Conservation (phyloP, 2,888 invertebrate genomes). For the Stenichneumon culpator region DNA sequence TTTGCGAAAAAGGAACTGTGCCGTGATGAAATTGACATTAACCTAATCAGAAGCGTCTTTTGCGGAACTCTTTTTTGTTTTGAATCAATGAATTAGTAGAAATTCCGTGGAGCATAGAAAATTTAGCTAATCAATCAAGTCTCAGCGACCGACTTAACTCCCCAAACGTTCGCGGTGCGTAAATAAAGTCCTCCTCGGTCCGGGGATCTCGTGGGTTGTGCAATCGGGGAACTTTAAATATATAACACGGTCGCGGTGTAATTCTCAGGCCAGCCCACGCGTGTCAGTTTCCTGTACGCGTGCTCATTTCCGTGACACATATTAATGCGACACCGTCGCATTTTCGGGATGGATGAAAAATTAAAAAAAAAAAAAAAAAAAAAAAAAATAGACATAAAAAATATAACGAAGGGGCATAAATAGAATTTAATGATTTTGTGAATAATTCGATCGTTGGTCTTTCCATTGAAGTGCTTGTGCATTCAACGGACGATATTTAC, state of each 20-base stretch:
- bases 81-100: too few relatives aligned
- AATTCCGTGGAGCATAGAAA: not conserved
- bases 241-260: constrained; percentile 25
- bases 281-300: constrained; percentile 19
- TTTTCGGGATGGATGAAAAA: not conserved
- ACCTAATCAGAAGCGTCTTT: too few relatives aligned
- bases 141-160: not conserved
- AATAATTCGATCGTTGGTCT: not conserved
- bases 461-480: not conserved
- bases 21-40: too few relatives aligned
- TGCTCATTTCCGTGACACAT: constrained; percentile 11
- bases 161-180: not conserved
- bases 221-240: constrained; percentile 26
- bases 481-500: too few relatives aligned
- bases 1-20: too few relatives aligned
- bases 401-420: not conserved
- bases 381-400: not conserved
- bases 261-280: constrained; percentile 31
- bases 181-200: constrained; percentile 14
- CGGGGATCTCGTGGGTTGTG: not conserved
- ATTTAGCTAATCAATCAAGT: not conserved
- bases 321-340: constrained; percentile 2
- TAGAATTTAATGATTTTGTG: not conserved
- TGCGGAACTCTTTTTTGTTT: too few relatives aligned
- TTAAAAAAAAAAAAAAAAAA: not conserved